Conservation (phyloP, 1,140 invertebrate species). For the Hylyphantes graminicola region DNA sequence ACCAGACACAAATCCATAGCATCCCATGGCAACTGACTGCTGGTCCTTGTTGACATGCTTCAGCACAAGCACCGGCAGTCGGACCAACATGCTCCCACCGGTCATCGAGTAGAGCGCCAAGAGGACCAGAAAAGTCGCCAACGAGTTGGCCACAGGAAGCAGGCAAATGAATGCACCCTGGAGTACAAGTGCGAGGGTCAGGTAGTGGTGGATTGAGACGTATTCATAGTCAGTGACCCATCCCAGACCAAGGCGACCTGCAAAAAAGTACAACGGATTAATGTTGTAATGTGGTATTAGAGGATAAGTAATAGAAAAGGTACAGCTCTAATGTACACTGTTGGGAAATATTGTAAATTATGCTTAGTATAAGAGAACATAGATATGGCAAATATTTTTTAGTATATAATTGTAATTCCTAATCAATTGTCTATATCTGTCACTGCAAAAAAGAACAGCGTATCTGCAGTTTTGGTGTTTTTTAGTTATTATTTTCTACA, state of each 20-base stretch:
- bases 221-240: constrained; percentile 51
- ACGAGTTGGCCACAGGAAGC: background rate
- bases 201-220: constrained; percentile 39
- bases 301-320: too few relatives aligned
- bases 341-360: background rate
- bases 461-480: too few relatives aligned
- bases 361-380: too few relatives aligned
- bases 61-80: constrained; percentile 60
- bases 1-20: constrained; percentile 55
- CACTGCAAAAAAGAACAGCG: too few relatives aligned
- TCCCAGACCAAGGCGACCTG: constrained; percentile 51
- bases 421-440: too few relatives aligned
- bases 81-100: constrained; percentile 48
- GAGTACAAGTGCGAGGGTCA: constrained; percentile 24
- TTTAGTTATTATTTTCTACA: too few relatives aligned
- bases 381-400: too few relatives aligned
- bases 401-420: too few relatives aligned
- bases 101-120: constrained; percentile 48
- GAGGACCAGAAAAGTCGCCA: constrained; percentile 3
- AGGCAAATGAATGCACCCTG: constrained; percentile 35
- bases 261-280: background rate
- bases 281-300: background rate
- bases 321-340: background rate
- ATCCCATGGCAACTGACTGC: constrained; percentile 57
- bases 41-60: constrained; percentile 60